These are phyloP conservation scores for Tryphoninae sp. DNA, from an alignment of 2,888 invertebrate species.

Conservation along the genomic window DNA sequence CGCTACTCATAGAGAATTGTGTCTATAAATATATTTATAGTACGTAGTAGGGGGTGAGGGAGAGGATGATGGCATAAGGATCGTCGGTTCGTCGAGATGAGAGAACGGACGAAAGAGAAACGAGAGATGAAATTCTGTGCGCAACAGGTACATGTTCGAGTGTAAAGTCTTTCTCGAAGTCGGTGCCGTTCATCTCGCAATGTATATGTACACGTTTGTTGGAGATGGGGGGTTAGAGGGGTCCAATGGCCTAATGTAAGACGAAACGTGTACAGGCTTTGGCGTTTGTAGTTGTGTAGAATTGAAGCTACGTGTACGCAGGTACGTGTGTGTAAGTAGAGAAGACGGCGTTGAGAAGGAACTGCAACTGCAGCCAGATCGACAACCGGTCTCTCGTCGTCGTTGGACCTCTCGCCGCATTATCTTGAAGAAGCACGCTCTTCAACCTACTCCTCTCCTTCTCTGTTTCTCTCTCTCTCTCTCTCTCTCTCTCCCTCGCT, in stretches of 20 bases:
- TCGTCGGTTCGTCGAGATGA: conserved; percentile 6
- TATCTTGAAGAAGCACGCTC: conserved; percentile 63
- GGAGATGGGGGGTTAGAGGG: not conserved
- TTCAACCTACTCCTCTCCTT: conserved; percentile 41
- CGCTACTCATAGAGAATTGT: too few species aligned
- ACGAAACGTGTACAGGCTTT: not conserved
- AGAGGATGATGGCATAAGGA: conserved; percentile 35
- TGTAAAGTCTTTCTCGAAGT: conserved; percentile 52
- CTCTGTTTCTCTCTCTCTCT: conserved; percentile 31
- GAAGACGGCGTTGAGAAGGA: conserved; percentile 40
- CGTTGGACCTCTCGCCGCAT: conserved; percentile 48
- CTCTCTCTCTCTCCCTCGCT: conserved; percentile 20
- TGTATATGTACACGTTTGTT: not conserved
- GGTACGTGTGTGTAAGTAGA: conserved; percentile 19
- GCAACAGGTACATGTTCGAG: conserved; percentile 61
- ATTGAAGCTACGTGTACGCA: conserved; percentile 23
- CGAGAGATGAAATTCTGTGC: conserved; percentile 53
- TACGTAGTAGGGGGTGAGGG: conserved; percentile 9
- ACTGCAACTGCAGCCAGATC: conserved; percentile 63
- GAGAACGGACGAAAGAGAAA: conserved; percentile 40
- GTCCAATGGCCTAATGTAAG: not conserved
- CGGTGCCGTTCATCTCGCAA: conserved; percentile 10
- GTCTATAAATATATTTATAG: conserved; percentile 40
- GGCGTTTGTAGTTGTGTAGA: not conserved
- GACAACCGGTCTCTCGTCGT: conserved; percentile 61